Conservation (phyloP, 2,888 invertebrate genomes). For the Anorthoa munda region DNA sequence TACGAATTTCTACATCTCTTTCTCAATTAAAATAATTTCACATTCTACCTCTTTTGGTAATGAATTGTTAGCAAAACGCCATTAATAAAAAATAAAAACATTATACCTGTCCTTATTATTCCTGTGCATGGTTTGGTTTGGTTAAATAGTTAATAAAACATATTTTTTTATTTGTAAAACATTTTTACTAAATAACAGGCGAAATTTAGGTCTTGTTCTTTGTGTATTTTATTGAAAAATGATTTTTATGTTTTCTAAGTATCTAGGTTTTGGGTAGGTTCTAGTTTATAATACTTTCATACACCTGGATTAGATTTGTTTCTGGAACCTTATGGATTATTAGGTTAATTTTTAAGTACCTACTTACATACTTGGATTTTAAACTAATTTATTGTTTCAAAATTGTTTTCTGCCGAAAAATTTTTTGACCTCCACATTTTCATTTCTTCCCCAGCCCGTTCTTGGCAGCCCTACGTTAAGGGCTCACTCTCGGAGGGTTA, state of each 20-base stretch:
- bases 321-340: not conserved
- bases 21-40: not conserved
- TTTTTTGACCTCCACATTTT: not conserved
- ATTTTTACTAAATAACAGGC: not conserved
- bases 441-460: not conserved
- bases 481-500: conserved; percentile 80
- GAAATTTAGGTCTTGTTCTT: too few relatives aligned
- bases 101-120: too few relatives aligned
- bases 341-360: not conserved
- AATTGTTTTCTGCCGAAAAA: not conserved
- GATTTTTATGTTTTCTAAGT: too few relatives aligned
- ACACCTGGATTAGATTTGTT: not conserved
- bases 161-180: not conserved
- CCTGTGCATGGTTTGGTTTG: too few relatives aligned
- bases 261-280: too few relatives aligned
- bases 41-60: not conserved
- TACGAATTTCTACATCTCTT: not conserved
- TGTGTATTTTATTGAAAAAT: too few relatives aligned
- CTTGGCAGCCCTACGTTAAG: conserved; percentile 76
- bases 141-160: too few relatives aligned
- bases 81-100: too few relatives aligned
- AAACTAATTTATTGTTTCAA: too few relatives aligned
- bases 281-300: not conserved
- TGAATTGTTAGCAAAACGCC: too few relatives aligned
- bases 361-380: too few relatives aligned